These are phyloP conservation scores for Sesia bembeciformis DNA, from an alignment of 2,888 invertebrate genomes.

Conservation along the genomic window DNA sequence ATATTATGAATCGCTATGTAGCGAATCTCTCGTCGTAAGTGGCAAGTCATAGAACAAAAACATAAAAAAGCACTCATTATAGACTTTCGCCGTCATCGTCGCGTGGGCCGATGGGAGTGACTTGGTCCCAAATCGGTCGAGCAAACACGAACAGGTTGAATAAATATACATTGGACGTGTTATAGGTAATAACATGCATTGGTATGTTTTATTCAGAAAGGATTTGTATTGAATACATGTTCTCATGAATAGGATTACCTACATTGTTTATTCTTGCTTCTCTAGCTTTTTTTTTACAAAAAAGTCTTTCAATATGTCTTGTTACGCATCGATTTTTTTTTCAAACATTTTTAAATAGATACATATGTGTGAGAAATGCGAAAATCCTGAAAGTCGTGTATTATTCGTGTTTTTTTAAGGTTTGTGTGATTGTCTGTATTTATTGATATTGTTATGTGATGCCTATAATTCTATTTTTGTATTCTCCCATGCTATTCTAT, in stretches of 20 bases:
- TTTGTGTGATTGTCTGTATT: too few relatives aligned
- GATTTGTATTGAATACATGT: not conserved
- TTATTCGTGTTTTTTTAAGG: too few relatives aligned
- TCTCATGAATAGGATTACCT: not conserved
- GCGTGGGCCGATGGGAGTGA: constrained; percentile 41
- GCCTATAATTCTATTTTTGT: too few relatives aligned
- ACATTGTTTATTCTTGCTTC: not conserved
- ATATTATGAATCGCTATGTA: constrained; percentile 16
- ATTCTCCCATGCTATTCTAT: too few relatives aligned
- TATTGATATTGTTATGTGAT: too few relatives aligned
- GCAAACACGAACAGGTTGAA: constrained; percentile 60
- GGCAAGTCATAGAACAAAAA: constrained; percentile 27
- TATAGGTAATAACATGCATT: constrained; percentile 3
- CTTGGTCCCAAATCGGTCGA: constrained; percentile 41
- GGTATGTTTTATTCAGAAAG: not conserved
- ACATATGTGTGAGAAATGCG: too few relatives aligned
- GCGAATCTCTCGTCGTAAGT: constrained; percentile 16
- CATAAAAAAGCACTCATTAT: constrained; percentile 28
- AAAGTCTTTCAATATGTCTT: not conserved
- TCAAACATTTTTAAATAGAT: not conserved
- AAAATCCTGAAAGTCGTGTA: too few relatives aligned
- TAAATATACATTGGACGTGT: constrained; percentile 19
- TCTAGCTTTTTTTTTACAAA: not conserved
- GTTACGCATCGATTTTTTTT: not conserved
- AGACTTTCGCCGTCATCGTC: constrained; percentile 24